Conservation (phyloP, 1,140 invertebrate genomes). For the Drosophila gunungcola region DNA sequence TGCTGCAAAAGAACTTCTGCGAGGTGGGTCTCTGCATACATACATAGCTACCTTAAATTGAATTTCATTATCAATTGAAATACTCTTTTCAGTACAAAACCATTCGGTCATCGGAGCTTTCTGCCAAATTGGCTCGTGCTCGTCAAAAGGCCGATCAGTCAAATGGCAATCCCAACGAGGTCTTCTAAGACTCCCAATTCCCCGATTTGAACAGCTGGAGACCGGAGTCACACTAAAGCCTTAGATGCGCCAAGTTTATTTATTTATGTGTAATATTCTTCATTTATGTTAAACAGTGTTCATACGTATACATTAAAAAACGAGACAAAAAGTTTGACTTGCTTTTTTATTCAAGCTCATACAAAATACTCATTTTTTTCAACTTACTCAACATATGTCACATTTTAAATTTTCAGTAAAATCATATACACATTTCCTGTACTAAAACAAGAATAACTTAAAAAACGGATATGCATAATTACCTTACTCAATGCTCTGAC, state of each 20-base stretch:
- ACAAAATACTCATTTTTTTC: too few relatives aligned
- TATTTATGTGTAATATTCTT: slow-evolving; percentile 60
- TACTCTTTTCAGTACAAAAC: slow-evolving; percentile 88
- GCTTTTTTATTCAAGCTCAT: too few relatives aligned
- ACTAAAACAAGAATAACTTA: not conserved
- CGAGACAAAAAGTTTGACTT: not conserved
- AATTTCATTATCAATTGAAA: not conserved
- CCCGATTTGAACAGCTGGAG: not conserved
- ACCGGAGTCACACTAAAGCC: not conserved
- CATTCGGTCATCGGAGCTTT: slow-evolving; percentile 88
- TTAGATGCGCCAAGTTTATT: slow-evolving; percentile 33
- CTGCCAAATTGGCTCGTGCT: slow-evolving; percentile 88
- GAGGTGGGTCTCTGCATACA: slow-evolving; percentile 87
- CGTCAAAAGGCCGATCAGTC: slow-evolving; percentile 87
- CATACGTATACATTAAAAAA: slow-evolving; percentile 40
- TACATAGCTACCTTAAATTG: not conserved
- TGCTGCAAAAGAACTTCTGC: slow-evolving; percentile 90
- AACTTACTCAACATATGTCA: too few relatives aligned
- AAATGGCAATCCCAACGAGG: slow-evolving; percentile 58
- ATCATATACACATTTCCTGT: not conserved
- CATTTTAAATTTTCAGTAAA: too few relatives aligned
- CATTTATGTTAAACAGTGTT: slow-evolving; percentile 52
- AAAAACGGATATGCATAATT: slow-evolving; percentile 13
- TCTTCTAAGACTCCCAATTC: slow-evolving; percentile 55
- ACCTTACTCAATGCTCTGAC: slow-evolving; percentile 3